Conservation (phyloP, 2,113 vertebrate species). For the Sander vitreus region DNA sequence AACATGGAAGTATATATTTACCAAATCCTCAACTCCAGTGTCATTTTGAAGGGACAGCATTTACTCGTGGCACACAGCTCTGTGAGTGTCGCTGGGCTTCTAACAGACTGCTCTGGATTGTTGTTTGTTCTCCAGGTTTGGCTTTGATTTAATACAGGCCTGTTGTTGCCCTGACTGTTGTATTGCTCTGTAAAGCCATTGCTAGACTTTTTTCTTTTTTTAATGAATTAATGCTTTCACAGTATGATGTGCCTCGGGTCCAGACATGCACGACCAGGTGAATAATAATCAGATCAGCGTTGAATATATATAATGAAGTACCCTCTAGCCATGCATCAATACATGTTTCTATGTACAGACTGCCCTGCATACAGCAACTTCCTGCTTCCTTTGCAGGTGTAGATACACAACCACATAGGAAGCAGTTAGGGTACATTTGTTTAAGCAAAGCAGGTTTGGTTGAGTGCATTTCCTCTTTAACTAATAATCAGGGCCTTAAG, state of each 20-base stretch:
- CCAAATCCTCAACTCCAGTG: not conserved
- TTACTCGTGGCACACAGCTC: not conserved
- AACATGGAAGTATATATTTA: not conserved
- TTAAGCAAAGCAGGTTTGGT: not conserved
- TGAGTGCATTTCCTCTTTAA: too few relatives aligned
- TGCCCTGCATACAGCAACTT: too few relatives aligned
- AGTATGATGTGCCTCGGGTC: not conserved
- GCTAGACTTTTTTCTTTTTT: not conserved
- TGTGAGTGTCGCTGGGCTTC: not conserved
- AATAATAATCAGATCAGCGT: not conserved
- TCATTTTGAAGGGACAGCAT: too few relatives aligned
- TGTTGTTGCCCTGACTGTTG: not conserved
- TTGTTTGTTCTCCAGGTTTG: not conserved
- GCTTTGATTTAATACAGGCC: not conserved
- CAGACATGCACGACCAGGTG: not conserved
- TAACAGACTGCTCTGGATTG: not conserved
- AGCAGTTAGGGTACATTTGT: too few relatives aligned
- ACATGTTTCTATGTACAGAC: not conserved
- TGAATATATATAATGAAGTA: not conserved
- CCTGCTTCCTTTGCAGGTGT: too few relatives aligned
- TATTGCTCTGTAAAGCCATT: not conserved
- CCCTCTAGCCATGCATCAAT: too few relatives aligned
- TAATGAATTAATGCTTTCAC: not conserved
- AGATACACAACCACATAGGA: too few relatives aligned
- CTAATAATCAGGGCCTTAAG: too few relatives aligned